Percentiles rank a stretch among this genome's conserved stretches.
Evolutionary conservation across 1,140 invertebrate species (phyloP).

Genomic region (Apolygus lucorum): DNA sequence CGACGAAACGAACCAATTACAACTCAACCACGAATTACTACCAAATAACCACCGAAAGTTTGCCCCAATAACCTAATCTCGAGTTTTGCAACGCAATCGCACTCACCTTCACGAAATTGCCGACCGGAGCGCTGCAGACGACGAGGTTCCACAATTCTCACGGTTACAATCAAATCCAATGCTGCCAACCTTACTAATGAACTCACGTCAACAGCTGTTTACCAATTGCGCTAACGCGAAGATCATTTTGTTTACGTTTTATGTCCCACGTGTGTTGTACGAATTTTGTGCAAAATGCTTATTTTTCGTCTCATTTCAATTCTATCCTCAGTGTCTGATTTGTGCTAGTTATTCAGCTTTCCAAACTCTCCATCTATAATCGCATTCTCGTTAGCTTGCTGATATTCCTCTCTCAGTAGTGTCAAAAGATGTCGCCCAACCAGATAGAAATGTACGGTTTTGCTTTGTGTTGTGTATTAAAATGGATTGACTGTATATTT

Average conservation of each 20-base stretch:
- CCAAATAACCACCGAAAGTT: not conserved
- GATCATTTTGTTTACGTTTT: not conserved
- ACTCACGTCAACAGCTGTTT: not conserved
- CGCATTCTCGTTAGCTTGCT: too few relatives aligned
- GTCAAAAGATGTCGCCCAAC: not conserved
- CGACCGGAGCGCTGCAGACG: not conserved
- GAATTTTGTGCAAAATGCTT: too few relatives aligned
- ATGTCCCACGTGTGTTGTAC: not conserved
- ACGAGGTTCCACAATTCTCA: too few relatives aligned
- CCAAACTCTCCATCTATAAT: not conserved
- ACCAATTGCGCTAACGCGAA: not conserved
- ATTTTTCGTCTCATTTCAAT: not conserved
- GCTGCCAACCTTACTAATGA: not conserved
- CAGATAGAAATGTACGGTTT: not conserved
- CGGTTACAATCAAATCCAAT: too few relatives aligned
- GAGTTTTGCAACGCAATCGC: not conserved
- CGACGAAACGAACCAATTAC: too few relatives aligned
- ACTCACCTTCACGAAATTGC: not conserved
- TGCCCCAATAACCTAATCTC: conserved; percentile 9
- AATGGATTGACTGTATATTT: too few relatives aligned
- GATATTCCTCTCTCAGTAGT: too few relatives aligned
- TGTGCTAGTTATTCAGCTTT: too few relatives aligned
- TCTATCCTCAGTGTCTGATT: too few relatives aligned
- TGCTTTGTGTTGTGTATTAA: too few relatives aligned
- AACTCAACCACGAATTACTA: not conserved